Percentiles rank a stretch among this genome's conserved stretches.
Evolutionary conservation across 2,888 invertebrate genomes (phyloP).

Genomic region (Morpho achilles): DNA sequence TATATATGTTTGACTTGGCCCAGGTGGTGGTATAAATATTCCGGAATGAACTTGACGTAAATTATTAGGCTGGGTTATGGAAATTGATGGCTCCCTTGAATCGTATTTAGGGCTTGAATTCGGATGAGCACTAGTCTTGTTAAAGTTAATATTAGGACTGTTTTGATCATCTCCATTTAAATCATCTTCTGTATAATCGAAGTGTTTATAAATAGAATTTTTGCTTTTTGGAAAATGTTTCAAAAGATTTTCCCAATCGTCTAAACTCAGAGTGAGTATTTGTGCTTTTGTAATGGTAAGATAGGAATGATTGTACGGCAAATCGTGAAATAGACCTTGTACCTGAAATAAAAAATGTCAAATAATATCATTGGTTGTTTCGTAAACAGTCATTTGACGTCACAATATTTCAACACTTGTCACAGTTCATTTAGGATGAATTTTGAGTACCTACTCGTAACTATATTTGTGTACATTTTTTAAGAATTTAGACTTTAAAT

Average conservation of each 20-base stretch:
- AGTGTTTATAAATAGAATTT: constrained; percentile 38
- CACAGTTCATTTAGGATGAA: too few species aligned
- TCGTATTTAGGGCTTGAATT: neutral
- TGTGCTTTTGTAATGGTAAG: constrained; percentile 46
- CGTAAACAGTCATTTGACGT: too few species aligned
- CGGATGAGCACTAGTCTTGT: neutral
- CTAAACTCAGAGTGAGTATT: constrained; percentile 49
- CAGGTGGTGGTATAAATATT: constrained; percentile 3
- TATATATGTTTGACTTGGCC: neutral
- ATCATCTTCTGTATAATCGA: constrained; percentile 13
- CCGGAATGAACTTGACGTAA: neutral
- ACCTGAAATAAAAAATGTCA: constrained; percentile 36
- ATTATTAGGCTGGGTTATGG: neutral
- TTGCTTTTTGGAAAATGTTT: constrained; percentile 53
- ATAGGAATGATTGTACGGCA: constrained; percentile 50
- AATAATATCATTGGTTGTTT: neutral
- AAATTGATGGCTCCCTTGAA: neutral
- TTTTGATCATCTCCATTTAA: constrained; percentile 5
- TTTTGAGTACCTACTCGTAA: neutral
- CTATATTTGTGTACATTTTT: neutral
- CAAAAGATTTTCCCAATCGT: constrained; percentile 54
- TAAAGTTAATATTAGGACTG: neutral
- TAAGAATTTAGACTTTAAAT: constrained; percentile 15
- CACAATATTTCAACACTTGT: too few species aligned
- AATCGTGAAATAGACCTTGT: constrained; percentile 49